Percentiles rank a stretch among this genome's conserved stretches.
Evolutionary conservation across 2,113 vertebrate species (phyloP).

Genomic region (Muntiacus reevesi): DNA sequence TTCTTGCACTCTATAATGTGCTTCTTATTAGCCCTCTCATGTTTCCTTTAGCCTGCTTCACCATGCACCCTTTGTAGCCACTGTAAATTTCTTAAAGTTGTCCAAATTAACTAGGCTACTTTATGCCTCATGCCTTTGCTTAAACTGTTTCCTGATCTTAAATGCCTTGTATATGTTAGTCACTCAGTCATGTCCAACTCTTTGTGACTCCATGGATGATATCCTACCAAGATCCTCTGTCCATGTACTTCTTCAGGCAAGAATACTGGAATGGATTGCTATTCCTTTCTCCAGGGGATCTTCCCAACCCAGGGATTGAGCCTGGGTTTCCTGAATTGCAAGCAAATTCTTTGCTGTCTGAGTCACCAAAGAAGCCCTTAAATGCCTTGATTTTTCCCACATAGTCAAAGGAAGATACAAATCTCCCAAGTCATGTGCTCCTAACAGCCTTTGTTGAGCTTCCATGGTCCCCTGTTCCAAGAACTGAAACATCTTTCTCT

Average conservation of each 20-base stretch:
- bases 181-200: background rate
- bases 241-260: background rate
- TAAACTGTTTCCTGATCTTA: background rate
- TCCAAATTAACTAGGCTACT: background rate
- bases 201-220: background rate
- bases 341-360: background rate
- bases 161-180: background rate
- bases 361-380: background rate
- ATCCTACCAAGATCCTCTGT: background rate
- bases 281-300: background rate
- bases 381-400: background rate
- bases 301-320: background rate
- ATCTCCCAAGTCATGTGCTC: background rate
- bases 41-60: background rate
- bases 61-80: background rate
- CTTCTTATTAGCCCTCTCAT: background rate
- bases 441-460: background rate
- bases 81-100: background rate
- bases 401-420: background rate
- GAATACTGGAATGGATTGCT: background rate
- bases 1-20: background rate
- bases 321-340: background rate
- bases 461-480: background rate
- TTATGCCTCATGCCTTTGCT: background rate
- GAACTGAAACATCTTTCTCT: background rate